Evolutionary conservation across 2,113 vertebrate species (phyloP).

Genomic region (Coturnix japonica): DNA sequence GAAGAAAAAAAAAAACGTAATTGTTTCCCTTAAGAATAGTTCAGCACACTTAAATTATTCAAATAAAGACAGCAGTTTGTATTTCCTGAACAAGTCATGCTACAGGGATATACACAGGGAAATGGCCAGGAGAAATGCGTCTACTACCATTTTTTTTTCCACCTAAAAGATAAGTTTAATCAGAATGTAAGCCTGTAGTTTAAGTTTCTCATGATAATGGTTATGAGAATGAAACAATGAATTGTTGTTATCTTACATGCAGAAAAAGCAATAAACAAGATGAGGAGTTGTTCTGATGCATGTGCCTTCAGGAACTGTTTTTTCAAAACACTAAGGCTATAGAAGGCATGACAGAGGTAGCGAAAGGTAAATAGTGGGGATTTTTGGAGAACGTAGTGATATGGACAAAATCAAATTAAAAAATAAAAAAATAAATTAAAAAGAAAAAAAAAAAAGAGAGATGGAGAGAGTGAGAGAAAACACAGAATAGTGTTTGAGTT

Average conservation of each 20-base stretch:
- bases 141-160: neutral
- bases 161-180: neutral
- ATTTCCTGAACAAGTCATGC: neutral
- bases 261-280: neutral
- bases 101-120: neutral
- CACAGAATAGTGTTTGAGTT: neutral
- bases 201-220: neutral
- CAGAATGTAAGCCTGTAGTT: neutral
- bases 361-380: neutral
- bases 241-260: neutral
- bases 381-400: neutral
- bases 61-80: neutral
- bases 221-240: neutral
- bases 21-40: neutral
- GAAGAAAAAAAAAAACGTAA: neutral
- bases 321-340: neutral
- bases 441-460: neutral
- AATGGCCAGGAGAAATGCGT: neutral
- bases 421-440: neutral
- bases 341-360: neutral
- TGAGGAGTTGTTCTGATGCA: neutral
- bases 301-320: rapidly evolving
- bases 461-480: neutral
- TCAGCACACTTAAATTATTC: neutral
- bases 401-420: neutral